phyloP scores from a whole-genome alignment of 1,140 invertebrate species.

The Rhagoletis pomonella region DNA sequence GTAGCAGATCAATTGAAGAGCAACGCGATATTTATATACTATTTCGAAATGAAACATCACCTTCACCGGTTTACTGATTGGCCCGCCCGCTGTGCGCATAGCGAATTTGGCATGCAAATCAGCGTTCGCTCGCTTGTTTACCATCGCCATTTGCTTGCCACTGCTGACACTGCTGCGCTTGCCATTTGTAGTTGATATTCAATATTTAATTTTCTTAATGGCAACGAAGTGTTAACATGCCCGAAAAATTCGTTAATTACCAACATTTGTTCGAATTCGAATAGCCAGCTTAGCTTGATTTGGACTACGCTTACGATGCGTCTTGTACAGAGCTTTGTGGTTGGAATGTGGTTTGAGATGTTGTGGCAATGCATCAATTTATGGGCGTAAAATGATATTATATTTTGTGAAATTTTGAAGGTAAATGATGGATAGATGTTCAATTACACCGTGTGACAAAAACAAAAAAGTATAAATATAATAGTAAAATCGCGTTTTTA shows the following conservation, averaged over 20 bases:
- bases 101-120: constrained; percentile 25
- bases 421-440: too few species aligned
- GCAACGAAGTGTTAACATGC: constrained; percentile 50
- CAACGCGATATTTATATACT: background rate
- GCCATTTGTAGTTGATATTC: constrained; percentile 13
- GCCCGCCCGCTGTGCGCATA: constrained; percentile 19
- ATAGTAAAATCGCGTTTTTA: too few species aligned
- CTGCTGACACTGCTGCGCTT: background rate
- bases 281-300: background rate
- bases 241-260: constrained; percentile 52
- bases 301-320: background rate
- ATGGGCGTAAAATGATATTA: background rate
- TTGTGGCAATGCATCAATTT: too few species aligned
- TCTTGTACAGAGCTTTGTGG: too few species aligned
- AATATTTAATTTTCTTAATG: constrained; percentile 7
- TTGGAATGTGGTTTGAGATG: too few species aligned
- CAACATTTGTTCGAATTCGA: background rate
- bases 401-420: too few species aligned
- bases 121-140: background rate
- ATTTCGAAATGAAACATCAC: background rate
- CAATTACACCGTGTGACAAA: too few species aligned
- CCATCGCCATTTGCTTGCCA: background rate
- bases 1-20: background rate
- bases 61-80: background rate
- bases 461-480: too few species aligned